Conservation (phyloP, 2,888 invertebrate genomes). For the Pollenia angustigena region DNA sequence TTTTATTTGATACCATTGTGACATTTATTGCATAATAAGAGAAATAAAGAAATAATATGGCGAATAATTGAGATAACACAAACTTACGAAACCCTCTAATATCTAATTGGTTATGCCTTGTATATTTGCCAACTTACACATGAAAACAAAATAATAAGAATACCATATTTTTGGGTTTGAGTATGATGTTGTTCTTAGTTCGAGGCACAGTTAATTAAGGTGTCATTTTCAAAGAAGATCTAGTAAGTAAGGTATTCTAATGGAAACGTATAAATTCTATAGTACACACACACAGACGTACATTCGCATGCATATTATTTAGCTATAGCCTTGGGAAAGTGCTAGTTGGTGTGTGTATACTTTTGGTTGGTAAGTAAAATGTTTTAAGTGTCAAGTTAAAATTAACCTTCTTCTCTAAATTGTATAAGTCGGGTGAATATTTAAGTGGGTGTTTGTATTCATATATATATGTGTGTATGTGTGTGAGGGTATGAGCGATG, state of each 20-base stretch:
- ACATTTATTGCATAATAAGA: too few species aligned
- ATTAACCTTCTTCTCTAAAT: background rate
- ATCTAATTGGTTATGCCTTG: too few species aligned
- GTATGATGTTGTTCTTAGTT: background rate
- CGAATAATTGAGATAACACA: too few species aligned
- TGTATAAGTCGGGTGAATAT: background rate
- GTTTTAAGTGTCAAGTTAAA: slow-evolving; percentile 37
- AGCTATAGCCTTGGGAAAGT: background rate
- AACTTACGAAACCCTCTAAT: too few species aligned
- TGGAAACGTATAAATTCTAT: slow-evolving; percentile 8
- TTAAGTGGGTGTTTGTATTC: background rate
- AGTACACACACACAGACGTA: background rate
- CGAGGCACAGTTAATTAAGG: slow-evolving; percentile 50
- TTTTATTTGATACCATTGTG: too few species aligned
- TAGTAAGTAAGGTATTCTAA: background rate
- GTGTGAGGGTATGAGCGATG: background rate
- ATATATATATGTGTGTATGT: background rate
- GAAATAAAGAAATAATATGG: too few species aligned
- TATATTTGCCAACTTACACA: too few species aligned
- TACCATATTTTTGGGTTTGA: background rate
- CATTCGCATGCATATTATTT: background rate
- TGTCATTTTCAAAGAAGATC: slow-evolving; percentile 18
- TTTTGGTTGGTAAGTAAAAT: slow-evolving; percentile 7
- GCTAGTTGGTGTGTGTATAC: background rate
- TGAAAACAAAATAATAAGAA: too few species aligned